Percentiles rank a stretch among this genome's conserved stretches.
phyloP scores from a whole-genome alignment of 2,888 invertebrate genomes.

The Cataglyphis livida region DNA sequence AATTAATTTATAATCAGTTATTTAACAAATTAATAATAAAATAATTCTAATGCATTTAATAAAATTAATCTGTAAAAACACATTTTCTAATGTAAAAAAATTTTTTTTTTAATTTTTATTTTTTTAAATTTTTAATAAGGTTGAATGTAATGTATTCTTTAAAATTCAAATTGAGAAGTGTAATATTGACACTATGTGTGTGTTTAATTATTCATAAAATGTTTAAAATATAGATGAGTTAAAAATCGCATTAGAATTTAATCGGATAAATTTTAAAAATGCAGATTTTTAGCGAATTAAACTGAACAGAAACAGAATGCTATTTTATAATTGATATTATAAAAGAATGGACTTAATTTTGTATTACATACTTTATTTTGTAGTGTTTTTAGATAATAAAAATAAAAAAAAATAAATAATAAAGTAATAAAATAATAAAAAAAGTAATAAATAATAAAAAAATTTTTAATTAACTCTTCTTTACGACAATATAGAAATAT shows the following conservation, averaged over 20 bases:
- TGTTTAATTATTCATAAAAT: background rate
- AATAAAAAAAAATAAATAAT: background rate
- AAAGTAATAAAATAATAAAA: no score
- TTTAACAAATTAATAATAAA: background rate
- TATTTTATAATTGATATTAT: background rate
- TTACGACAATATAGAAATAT: background rate
- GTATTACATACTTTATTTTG: background rate
- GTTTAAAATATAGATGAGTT: background rate
- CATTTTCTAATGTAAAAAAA: conserved; percentile 13
- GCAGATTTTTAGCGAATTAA: background rate
- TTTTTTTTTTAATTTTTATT: background rate
- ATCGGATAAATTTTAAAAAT: background rate
- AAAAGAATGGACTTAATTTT: background rate
- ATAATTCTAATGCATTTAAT: background rate
- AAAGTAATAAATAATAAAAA: no score
- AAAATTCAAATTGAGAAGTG: background rate
- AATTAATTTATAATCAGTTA: background rate
- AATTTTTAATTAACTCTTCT: background rate
- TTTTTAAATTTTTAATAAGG: background rate
- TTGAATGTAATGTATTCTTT: background rate
- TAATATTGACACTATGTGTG: background rate
- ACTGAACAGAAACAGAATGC: background rate
- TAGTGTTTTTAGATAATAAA: background rate
- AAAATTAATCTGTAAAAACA: conserved; percentile 6
- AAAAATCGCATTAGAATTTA: background rate